Base-by-base conservation (phyloP, 2,888 invertebrate species). In the Incurvaria masculella region DNA sequence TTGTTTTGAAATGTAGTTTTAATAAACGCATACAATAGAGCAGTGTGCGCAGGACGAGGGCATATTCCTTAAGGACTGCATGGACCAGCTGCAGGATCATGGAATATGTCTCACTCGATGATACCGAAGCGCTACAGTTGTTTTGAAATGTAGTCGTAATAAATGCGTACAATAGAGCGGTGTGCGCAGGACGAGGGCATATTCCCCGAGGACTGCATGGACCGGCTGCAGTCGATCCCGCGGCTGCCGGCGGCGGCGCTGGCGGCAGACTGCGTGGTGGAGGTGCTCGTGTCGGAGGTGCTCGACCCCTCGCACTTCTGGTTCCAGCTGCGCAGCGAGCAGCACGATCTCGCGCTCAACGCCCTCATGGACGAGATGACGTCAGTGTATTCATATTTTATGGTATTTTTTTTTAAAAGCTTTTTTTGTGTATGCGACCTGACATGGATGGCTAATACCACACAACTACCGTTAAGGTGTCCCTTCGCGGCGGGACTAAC, bases 281-380 rank as follows among this genome's bases (percentile, higher is more conserved):
- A 73, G 56, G 68, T 81, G 45, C 56, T 64, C 20, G 66, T 82
- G 42, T 76, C 69, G 16, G 82, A 70, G 66, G 72, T 82, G 53
- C 82, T 81, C 65, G 82, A 82, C 54, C 76, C 80, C 40, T 78
- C 79, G 21, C 82, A 82, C 63, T 79, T 82, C 64, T 82, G 82
- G 82, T 57, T 82, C 52, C 65, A 72, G 54, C 67, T 74, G 14
- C 67, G 70, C 48, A 69, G 70, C 1, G 60, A 65, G 0, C 45
- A 57, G 0, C 53, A 66, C 60, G 53, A 65, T 56, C 47, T 60
- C 47, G 69, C 71, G 53, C 65, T 82, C 62, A 69, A 80, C 53
- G 51, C 59, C 4, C 52, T 80, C 45, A 81, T 81, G 81, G 73
- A 80, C 55, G 68, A 75, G 11, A 75, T 82, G 70, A 76, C 71